A percentile compares a stretch with the other conserved stretches of the same genome.
Conservation (phyloP, 2,113 vertebrate species). For the Gavialis gangeticus region DNA sequence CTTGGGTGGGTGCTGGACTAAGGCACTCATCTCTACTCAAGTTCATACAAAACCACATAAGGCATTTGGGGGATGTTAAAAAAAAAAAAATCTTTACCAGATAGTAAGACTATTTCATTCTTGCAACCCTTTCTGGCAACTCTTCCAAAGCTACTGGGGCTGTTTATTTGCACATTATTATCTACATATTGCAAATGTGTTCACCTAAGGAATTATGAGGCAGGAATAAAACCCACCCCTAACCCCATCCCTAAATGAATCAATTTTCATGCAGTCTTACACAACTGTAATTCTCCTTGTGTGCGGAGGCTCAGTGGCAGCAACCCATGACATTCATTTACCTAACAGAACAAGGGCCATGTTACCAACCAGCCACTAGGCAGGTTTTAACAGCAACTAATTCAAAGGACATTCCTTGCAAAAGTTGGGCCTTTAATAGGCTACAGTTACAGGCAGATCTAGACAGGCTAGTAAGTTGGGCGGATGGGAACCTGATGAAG, state of each 20-base stretch:
- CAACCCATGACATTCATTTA: neutral
- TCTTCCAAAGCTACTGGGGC: neutral
- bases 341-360: neutral
- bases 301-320: neutral
- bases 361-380: neutral
- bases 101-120: neutral
- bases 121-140: neutral
- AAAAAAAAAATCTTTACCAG: neutral
- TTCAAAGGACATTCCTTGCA: neutral
- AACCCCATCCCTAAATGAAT: neutral
- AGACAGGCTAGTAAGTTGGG: too few species aligned
- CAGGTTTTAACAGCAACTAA: neutral
- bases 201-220: neutral
- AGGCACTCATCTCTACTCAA: neutral
- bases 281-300: neutral
- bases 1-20: neutral
- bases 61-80: neutral
- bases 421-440: neutral
- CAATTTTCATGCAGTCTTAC: neutral
- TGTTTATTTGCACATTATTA: rapidly evolving
- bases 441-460: too few species aligned
- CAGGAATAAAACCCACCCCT: neutral
- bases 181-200: neutral
- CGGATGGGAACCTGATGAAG: too few species aligned
- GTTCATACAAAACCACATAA: neutral